Base-by-base conservation (phyloP, 2,888 invertebrate genomes). In the Helicoverpa assulta region DNA sequence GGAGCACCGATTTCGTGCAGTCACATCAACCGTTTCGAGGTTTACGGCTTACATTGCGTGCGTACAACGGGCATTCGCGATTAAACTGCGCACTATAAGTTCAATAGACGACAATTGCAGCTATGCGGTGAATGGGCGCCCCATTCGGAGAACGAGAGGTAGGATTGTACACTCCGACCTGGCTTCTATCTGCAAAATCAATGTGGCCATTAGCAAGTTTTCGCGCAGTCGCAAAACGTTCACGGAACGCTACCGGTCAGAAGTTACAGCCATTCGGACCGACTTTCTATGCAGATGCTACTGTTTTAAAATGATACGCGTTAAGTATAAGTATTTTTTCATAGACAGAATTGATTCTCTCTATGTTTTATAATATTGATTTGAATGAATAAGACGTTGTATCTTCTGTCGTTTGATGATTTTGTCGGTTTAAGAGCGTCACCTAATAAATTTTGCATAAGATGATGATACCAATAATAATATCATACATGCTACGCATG, bases 101-200 rank as follows among this genome's bases (percentile, higher is more conserved):
- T 85, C 91, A 76, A 86, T 92, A 88, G 86, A 86, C 83, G 70
- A 21, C 70, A 65, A 73, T 84, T 79, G 81, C 66, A 81, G 81
- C 76, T 84, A 83, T 86, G 77, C 76, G 70, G 81, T 81, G 79
- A 83, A 84, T 80, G 83, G 82, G 78, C 82, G 79, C 79, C 81
- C 73, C 84, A 83, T 83, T 88, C 83, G 83, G 81, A 85, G 87
- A 87, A 87, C 84, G 82, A 86, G 90, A 90, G 93, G 94, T 93
- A 91, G 92, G 91, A 93, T 93, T 90, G 93, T 91, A 89, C 90
- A 90, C 91, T 91, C 92, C 93, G 93, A 95, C 95, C 94, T 94
- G 94, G 92, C 93, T 94, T 93, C 94, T 95, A 95, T 95, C 95
- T 95, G 95, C 95, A 95, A 95, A 95, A 95, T 95, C 95, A 95